phyloP scores from a whole-genome alignment of 1,140 invertebrate species.

The Lepidurus couesii region DNA sequence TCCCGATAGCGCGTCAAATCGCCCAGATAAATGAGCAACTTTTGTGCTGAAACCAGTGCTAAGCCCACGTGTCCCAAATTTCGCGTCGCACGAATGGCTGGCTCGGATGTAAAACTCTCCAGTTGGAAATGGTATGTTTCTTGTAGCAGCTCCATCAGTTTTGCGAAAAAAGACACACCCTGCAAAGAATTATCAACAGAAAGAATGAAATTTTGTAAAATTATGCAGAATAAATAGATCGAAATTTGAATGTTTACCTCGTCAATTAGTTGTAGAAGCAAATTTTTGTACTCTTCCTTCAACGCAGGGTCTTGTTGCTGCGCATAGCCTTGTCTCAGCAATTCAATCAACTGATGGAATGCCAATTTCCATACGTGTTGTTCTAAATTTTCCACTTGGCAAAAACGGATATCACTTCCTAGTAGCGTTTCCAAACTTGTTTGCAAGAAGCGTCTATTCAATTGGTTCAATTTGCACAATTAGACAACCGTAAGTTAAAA shows the following conservation, averaged over 20 bases:
- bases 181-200: constrained; percentile 36
- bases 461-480: not conserved
- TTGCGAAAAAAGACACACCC: constrained; percentile 71
- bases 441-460: constrained; percentile 55
- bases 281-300: constrained; percentile 57
- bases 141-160: constrained; percentile 65
- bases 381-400: constrained; percentile 80
- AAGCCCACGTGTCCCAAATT: constrained; percentile 63
- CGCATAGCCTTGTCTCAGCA: constrained; percentile 60
- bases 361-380: constrained; percentile 86
- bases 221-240: not conserved
- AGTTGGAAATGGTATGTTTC: constrained; percentile 67
- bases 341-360: constrained; percentile 85
- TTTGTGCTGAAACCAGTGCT: constrained; percentile 75
- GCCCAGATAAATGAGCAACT: constrained; percentile 79
- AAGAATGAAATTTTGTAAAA: not conserved
- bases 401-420: constrained; percentile 76
- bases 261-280: constrained; percentile 66
- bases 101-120: constrained; percentile 52
- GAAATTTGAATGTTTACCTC: constrained; percentile 48
- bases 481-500: not conserved
- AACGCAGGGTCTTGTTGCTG: constrained; percentile 46
- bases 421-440: constrained; percentile 66
- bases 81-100: constrained; percentile 49
- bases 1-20: constrained; percentile 86